These are phyloP conservation scores for Babylonia areolata DNA, from an alignment of 1,140 invertebrate genomes.

Conservation along the genomic window DNA sequence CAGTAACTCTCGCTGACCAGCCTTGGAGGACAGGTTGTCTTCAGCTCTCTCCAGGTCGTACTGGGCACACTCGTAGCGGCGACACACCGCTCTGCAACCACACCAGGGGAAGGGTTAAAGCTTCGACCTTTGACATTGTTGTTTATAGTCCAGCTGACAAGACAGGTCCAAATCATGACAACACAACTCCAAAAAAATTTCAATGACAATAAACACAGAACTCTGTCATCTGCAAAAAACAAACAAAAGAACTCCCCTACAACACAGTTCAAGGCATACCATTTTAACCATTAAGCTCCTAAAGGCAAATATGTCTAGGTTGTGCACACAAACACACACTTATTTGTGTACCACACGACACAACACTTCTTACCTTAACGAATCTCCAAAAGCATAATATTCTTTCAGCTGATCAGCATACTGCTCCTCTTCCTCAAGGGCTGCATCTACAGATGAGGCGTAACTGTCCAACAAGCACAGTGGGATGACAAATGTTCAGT, in stretches of 20 bases:
- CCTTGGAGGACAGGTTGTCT: constrained; percentile 79
- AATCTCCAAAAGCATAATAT: constrained; percentile 86
- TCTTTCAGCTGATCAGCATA: constrained; percentile 90
- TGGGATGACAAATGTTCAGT: too few species aligned
- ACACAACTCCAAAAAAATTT: neutral
- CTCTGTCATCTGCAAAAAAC: neutral
- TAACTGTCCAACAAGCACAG: constrained; percentile 67
- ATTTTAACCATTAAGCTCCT: too few species aligned
- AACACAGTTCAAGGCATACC: too few species aligned
- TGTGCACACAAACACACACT: too few species aligned
- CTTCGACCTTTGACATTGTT: too few species aligned
- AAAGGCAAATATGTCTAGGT: too few species aligned
- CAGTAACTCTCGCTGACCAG: constrained; percentile 80
- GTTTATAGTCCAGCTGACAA: too few species aligned
- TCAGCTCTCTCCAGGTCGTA: constrained; percentile 84
- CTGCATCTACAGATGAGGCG: constrained; percentile 85
- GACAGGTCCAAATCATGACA: neutral
- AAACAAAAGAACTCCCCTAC: too few species aligned
- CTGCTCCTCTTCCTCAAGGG: constrained; percentile 88
- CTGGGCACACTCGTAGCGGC: constrained; percentile 85
- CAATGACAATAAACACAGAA: neutral
- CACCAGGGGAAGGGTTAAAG: too few species aligned
- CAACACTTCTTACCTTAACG: constrained; percentile 82
- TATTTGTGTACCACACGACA: too few species aligned
- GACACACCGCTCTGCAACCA: constrained; percentile 80